Evolutionary conservation across 2,113 vertebrate genomes (phyloP), one percentile per base, ranked within the genome.

Genomic region (Spilogale gracilis): DNA sequence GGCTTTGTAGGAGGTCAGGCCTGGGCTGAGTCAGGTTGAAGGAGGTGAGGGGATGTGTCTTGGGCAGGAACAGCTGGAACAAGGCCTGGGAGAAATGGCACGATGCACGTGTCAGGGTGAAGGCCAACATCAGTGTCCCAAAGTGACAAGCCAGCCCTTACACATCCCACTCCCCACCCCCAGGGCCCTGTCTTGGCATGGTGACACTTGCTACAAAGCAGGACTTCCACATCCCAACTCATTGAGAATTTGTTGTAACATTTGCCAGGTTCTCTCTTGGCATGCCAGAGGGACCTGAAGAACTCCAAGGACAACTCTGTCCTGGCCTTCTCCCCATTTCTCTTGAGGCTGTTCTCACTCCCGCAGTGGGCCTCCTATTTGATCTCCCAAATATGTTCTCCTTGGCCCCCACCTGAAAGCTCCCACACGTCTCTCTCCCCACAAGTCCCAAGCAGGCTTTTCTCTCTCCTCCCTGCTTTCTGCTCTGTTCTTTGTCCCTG

Each of bases 71-170:
- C 4, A 23, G 32, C 30, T 12, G 4, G 38, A 50, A 61, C 43
- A 5, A 60, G 73, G 16, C 17, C 23, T 79, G 81, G 23, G 56
- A 52, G 81, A 60, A 69, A 61, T 25, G 89, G 23, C 3, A 8
- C 0, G 0, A 10, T 13, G 6, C 17, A 0, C 13, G 16, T 18
- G 74, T n/a, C 61, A 63, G 80, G 18, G 12, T 30, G 6, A n/a
- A 27, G 5, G n/a, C 27, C 63, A 4, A 10, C 23, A 6, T 60
- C 71, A 21, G 69, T 60, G 85, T 67, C 43, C 2, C 2, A 3
- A 61, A 69, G 32, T 58, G 56, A 17, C 27, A 20, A 21, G 45
- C 2, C 21, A 9, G 48, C 16, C 9, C 11, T 58, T 21, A 69
- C 52, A 84, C 45, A 61, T 18, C 56, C 74, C 38, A 43, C 58